Evolutionary conservation across 2,888 invertebrate species (phyloP).

Genomic region (Callyntrura guangdongensis): DNA sequence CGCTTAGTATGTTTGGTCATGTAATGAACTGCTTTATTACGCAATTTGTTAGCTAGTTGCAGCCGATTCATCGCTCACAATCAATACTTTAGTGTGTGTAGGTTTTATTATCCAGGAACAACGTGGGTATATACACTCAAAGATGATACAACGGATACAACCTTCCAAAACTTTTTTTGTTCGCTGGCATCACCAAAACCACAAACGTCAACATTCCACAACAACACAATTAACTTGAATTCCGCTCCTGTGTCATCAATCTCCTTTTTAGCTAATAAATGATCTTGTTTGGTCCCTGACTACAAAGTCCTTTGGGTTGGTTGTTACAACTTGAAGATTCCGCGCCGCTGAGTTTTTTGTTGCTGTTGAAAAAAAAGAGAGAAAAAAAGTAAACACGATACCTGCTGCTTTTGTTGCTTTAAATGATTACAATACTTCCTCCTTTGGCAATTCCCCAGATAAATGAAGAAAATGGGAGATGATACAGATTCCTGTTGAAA

Average conservation of each 20-base stretch:
- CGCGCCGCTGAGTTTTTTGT: not conserved
- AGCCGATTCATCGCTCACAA: conserved; percentile 26
- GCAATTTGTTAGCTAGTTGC: conserved; percentile 21
- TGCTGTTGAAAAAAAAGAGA: not conserved
- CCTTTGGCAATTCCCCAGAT: conserved; percentile 42
- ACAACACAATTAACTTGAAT: conserved; percentile 52
- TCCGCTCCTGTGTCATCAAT: conserved; percentile 58
- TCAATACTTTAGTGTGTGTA: conserved; percentile 23
- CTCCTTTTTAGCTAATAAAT: conserved; percentile 56
- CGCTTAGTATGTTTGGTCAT: not conserved
- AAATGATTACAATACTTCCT: conserved; percentile 36
- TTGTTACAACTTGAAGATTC: conserved; percentile 38
- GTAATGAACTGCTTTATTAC: conserved; percentile 13
- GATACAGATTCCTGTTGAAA: conserved; percentile 52
- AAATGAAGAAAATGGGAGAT: conserved; percentile 67
- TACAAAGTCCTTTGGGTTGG: not conserved
- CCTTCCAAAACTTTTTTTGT: not conserved
- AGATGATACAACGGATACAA: not conserved
- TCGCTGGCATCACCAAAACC: conserved; percentile 21
- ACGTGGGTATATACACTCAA: not conserved
- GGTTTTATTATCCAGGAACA: not conserved
- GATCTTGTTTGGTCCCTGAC: conserved; percentile 45
- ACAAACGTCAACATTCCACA: conserved; percentile 36
- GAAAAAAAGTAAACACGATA: conserved; percentile 18
- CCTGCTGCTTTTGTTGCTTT: not conserved